These are phyloP conservation scores for Lutjanus argentimaculatus DNA, from an alignment of 2,797 vertebrate species.

Conservation along the genomic window DNA sequence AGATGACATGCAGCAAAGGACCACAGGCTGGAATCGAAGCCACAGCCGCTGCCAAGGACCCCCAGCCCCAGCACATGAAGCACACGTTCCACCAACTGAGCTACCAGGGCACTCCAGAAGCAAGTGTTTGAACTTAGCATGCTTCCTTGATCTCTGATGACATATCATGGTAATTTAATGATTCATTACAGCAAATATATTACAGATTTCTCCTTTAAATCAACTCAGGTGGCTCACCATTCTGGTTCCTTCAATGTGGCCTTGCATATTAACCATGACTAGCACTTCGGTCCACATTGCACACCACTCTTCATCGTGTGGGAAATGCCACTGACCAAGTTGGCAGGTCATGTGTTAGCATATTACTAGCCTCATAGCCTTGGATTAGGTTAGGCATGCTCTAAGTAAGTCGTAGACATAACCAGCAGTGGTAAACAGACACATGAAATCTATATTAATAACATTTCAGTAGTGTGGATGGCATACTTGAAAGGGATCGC, in stretches of 20 bases:
- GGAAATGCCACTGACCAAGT: slow-evolving; percentile 60
- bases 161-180: too few relatives aligned
- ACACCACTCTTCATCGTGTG: slow-evolving; percentile 48
- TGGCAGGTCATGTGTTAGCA: slow-evolving; percentile 50
- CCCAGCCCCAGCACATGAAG: too few relatives aligned
- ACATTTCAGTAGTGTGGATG: slow-evolving; percentile 33
- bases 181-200: too few relatives aligned
- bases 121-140: too few relatives aligned
- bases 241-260: slow-evolving; percentile 35
- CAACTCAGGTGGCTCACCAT: slow-evolving; percentile 38
- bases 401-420: slow-evolving; percentile 48
- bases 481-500: slow-evolving; percentile 58
- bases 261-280: slow-evolving; percentile 54
- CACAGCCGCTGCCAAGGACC: too few relatives aligned
- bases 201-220: background rate
- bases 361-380: slow-evolving; percentile 27
- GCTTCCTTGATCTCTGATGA: too few relatives aligned
- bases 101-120: too few relatives aligned
- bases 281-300: slow-evolving; percentile 25
- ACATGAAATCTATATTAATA: slow-evolving; percentile 56
- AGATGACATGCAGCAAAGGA: too few relatives aligned
- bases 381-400: slow-evolving; percentile 48
- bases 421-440: slow-evolving; percentile 55
- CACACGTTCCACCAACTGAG: too few relatives aligned
- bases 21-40: too few relatives aligned